Conservation (phyloP, 2,888 invertebrate genomes). For the Anaspis maculata region DNA sequence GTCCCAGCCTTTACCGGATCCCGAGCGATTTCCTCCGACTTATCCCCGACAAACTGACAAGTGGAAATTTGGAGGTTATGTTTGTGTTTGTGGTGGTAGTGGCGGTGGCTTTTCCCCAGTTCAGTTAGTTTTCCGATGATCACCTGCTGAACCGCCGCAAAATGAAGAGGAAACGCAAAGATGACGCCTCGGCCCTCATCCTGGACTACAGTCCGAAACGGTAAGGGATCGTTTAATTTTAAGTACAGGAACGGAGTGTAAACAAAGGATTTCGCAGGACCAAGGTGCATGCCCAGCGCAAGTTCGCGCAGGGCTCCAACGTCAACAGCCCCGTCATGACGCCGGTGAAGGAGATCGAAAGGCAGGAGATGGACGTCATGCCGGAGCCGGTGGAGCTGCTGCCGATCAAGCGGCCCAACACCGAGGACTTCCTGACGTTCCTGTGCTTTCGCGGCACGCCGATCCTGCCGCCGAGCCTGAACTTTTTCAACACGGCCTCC, state of each 20-base stretch:
- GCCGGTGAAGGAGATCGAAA: constrained; percentile 54
- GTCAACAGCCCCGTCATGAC: constrained; percentile 50
- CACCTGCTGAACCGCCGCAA: constrained; percentile 36
- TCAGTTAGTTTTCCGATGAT: too few species aligned
- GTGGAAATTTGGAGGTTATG: neutral
- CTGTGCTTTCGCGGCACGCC: constrained; percentile 73
- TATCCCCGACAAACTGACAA: too few species aligned
- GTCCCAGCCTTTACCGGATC: too few species aligned
- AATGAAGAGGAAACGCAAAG: constrained; percentile 41
- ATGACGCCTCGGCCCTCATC: constrained; percentile 29
- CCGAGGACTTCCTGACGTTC: constrained; percentile 80
- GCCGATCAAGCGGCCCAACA: constrained; percentile 64
- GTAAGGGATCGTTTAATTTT: constrained; percentile 23
- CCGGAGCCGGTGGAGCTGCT: constrained; percentile 52
- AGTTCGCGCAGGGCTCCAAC: constrained; percentile 76
- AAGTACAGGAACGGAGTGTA: neutral
- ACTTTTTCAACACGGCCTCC: constrained; percentile 54
- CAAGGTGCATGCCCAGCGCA: constrained; percentile 78
- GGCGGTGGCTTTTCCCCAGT: too few species aligned
- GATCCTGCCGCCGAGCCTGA: constrained; percentile 61
- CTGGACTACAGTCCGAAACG: constrained; percentile 43
- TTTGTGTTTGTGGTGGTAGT: constrained; percentile 30
- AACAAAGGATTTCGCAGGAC: constrained; percentile 45
- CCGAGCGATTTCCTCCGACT: too few species aligned
- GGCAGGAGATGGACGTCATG: constrained; percentile 39